phyloP scores from a whole-genome alignment of 2,888 invertebrate genomes.

The Timema cristinae region DNA sequence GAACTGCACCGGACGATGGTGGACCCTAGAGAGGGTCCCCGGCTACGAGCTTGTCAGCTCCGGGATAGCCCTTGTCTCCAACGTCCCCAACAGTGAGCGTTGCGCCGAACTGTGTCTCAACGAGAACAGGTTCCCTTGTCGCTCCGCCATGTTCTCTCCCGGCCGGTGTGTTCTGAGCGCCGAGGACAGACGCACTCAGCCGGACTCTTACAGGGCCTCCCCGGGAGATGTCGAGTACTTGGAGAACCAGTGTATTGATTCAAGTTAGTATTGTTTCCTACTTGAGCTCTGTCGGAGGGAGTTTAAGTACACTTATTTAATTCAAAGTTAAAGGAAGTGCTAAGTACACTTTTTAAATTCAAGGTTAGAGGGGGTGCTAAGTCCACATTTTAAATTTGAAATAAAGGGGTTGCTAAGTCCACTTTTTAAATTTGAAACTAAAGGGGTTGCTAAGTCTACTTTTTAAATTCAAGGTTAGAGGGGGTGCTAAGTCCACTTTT shows the following conservation, averaged over 20 bases:
- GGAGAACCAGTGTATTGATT: constrained; percentile 73
- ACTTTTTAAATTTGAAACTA: no score
- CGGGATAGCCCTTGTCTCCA: constrained; percentile 56
- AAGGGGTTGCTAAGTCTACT: no score
- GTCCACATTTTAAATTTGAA: no score
- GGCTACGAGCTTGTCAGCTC: constrained; percentile 70
- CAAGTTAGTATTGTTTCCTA: constrained; percentile 48
- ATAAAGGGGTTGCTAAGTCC: no score
- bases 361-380: no score
- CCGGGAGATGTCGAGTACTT: constrained; percentile 75
- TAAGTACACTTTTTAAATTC: not conserved
- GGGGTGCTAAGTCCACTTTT: no score
- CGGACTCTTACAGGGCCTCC: constrained; percentile 69
- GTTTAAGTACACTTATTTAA: constrained; percentile 17
- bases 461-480: no score
- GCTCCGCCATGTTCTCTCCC: constrained; percentile 52
- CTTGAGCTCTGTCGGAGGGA: constrained; percentile 23
- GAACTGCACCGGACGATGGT: constrained; percentile 58
- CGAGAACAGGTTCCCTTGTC: constrained; percentile 52
- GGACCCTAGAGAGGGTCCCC: constrained; percentile 72
- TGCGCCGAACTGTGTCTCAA: constrained; percentile 63
- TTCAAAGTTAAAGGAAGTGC: not conserved
- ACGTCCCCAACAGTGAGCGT: constrained; percentile 58
- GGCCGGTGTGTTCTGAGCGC: constrained; percentile 61
- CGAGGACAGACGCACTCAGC: constrained; percentile 69